Evolutionary conservation across 2,888 invertebrate species (phyloP), one percentile per base, ranked within the genome.

Genomic region (Eupithecia pulchellata): DNA sequence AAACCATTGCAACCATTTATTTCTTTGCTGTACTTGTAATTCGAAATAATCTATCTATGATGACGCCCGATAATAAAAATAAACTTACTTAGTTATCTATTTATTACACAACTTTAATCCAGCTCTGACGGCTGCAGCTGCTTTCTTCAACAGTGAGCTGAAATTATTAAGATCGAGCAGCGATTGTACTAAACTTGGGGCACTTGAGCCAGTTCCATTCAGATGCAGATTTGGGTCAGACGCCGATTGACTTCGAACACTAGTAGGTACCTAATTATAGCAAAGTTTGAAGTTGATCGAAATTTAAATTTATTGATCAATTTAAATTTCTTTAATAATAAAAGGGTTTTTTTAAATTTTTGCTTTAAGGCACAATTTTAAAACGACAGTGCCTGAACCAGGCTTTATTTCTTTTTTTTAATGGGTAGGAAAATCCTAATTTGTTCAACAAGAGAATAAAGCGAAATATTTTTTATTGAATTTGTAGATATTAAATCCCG

Each of bases 181-280:
- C 84, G 89, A 93, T 92, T 92, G 90, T 89, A 85, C 85, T 86
- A 82, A 92, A 90, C 86, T 93, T 90, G 80, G 84, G 84, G 83
- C 83, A 87, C 81, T 86, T 84, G 85, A 87, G 85, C 81, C 81
- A 80, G 82, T 81, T 83, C 88, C 82, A 91, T 92, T 92, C 91
- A 88, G 87, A 91, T 92, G 90, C 87, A 92, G 88, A 93, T 92
- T 89, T 89, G 87, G 92, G 92, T 91, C 91, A 89, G 88, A 83
- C 86, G 83, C 86, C 89, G 87, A 91, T 92, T 89, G 89, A 88
- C 81, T 90, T 85, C 82, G 84, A 89, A 90, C 88, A 89, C 82
- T 87, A 55, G 86, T 89, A n/a, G n/a, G n/a, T n/a, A n/a, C n/a
- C n/a, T n/a, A 89, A 91, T 92, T 90, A 66, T 60, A 66, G 66